Evolutionary conservation across 2,888 invertebrate species (phyloP).

Genomic region (Incurvaria masculella): DNA sequence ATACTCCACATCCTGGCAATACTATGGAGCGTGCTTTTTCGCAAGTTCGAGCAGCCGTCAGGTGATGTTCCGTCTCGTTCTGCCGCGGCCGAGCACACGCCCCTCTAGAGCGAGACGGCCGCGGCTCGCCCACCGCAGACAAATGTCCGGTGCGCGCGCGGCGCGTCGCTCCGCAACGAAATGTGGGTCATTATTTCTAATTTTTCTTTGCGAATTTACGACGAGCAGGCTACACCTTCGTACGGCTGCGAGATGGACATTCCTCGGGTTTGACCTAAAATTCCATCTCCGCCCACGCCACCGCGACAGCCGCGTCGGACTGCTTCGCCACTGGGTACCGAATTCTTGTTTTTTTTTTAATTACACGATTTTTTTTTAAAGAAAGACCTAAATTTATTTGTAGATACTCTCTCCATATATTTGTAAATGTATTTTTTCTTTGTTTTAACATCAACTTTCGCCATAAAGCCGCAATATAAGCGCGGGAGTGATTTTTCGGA

Average conservation of each 20-base stretch:
- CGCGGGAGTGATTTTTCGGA: background rate
- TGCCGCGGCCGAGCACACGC: background rate
- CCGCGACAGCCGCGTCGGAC: background rate
- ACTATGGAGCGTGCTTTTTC: no score
- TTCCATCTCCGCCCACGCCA: background rate
- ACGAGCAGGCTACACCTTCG: background rate
- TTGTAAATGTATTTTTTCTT: background rate
- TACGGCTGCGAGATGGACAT: background rate
- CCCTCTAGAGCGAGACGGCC: background rate
- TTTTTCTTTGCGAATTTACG: background rate
- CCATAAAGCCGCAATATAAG: background rate
- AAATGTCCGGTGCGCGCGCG: background rate
- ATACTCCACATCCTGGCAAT: no score
- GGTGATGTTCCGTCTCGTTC: background rate
- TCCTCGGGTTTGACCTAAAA: background rate
- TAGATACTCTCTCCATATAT: background rate
- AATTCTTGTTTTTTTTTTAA: background rate
- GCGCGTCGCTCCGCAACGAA: background rate
- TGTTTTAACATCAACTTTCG: no score
- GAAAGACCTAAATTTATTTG: no score
- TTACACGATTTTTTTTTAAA: no score
- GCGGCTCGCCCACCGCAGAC: background rate
- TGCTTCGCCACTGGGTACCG: background rate
- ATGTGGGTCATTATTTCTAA: background rate
- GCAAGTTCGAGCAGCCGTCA: no score